These are phyloP conservation scores for Daubentonia madagascariensis DNA, from an alignment of 2,113 vertebrate species.

Conservation along the genomic window DNA sequence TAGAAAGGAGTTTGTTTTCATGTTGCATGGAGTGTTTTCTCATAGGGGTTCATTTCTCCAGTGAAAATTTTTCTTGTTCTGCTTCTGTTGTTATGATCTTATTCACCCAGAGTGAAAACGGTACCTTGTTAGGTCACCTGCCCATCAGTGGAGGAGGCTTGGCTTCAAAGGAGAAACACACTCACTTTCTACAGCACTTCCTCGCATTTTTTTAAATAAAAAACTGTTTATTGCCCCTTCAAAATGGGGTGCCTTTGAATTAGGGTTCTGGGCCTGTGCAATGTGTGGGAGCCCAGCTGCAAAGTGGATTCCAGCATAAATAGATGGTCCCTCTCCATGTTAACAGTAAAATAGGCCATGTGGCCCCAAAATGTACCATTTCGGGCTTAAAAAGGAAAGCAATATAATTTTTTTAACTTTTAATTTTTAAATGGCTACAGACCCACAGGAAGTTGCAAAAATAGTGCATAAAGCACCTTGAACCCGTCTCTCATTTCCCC, in stretches of 20 bases:
- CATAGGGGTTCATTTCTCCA: constrained; percentile 39
- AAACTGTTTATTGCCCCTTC: constrained; percentile 59
- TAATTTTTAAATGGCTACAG: neutral
- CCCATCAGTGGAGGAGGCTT: constrained; percentile 11
- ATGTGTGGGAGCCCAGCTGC: too few species aligned
- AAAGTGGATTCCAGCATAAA: neutral
- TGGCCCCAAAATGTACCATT: neutral
- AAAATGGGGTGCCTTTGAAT: neutral
- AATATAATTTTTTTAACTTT: neutral
- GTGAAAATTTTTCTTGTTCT: constrained; percentile 56
- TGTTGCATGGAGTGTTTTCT: constrained; percentile 30
- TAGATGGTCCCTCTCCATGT: neutral
- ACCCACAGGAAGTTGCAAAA: neutral
- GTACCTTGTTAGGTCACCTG: constrained; percentile 32
- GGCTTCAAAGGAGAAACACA: neutral
- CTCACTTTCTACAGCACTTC: constrained; percentile 3
- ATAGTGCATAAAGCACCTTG: neutral
- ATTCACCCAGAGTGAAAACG: neutral
- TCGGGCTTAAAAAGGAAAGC: neutral
- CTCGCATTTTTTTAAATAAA: neutral
- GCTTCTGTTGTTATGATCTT: constrained; percentile 49
- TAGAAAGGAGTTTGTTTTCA: constrained; percentile 72
- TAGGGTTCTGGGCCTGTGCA: neutral
- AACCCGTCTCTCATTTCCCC: neutral
- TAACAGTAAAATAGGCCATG: neutral